Evolutionary conservation across 1,140 invertebrate species (phyloP).

Genomic region (Cherax quadricarinatus): DNA sequence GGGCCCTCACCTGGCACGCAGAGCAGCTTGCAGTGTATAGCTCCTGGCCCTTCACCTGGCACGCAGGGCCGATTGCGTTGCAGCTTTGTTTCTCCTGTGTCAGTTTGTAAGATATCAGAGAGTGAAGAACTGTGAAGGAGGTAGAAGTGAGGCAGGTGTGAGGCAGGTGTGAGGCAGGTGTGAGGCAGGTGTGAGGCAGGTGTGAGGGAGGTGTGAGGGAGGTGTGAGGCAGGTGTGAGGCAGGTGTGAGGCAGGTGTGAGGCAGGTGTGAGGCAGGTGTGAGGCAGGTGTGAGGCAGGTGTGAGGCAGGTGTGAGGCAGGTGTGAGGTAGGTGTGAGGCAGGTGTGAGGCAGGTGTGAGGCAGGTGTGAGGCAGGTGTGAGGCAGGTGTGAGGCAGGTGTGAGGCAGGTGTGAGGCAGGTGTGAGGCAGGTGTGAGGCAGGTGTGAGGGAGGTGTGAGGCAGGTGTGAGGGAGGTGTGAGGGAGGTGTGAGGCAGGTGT

Average conservation of each 20-base stretch:
- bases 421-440: too few species aligned
- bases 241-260: background rate
- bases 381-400: background rate
- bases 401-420: background rate
- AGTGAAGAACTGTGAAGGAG: background rate
- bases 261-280: background rate
- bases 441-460: background rate
- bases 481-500: background rate
- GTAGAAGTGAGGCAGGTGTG: background rate
- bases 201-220: background rate
- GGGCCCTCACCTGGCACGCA: too few species aligned
- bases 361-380: background rate
- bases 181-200: background rate
- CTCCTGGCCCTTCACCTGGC: too few species aligned
- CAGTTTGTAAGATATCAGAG: background rate
- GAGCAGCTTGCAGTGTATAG: too few species aligned
- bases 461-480: background rate
- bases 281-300: background rate
- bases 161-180: background rate
- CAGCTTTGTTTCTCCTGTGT: too few species aligned
- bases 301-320: background rate
- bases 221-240: background rate
- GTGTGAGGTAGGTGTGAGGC: background rate
- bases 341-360: background rate
- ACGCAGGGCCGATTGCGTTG: too few species aligned